These are phyloP conservation scores for Emydura subglobosa DNA, from an alignment of 2,113 vertebrate genomes.

Conservation along the genomic window DNA sequence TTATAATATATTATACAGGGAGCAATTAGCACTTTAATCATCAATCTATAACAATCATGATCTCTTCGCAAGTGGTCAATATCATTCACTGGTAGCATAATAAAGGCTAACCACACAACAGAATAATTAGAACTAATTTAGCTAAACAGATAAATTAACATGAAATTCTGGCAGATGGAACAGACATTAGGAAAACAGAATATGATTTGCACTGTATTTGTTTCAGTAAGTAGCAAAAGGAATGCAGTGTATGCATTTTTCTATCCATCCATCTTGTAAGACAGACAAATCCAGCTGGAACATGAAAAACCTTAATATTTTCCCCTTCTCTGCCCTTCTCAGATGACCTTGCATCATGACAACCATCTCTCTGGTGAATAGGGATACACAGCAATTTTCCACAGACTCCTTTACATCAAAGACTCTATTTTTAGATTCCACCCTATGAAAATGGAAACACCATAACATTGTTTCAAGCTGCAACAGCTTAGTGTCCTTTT, in stretches of 20 bases:
- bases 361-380: background rate
- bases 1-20: background rate
- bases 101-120: background rate
- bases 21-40: background rate
- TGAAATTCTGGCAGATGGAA: background rate
- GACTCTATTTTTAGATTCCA: background rate
- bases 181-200: background rate
- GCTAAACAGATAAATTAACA: background rate
- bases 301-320: background rate
- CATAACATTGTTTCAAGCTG: background rate
- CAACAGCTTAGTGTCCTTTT: background rate
- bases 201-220: accelerated
- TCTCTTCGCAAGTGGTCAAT: background rate
- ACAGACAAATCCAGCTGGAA: background rate
- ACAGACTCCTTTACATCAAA: background rate
- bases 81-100: background rate
- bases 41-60: background rate
- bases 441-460: background rate
- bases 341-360: background rate
- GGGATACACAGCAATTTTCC: background rate
- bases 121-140: background rate
- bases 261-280: background rate
- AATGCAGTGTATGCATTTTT: background rate
- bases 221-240: background rate
- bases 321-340: background rate